A percentile compares a stretch with the other conserved stretches of the same genome.
These are phyloP conservation scores for Oryzias javanicus DNA, from an alignment of 2,113 vertebrate species.

Conservation along the genomic window DNA sequence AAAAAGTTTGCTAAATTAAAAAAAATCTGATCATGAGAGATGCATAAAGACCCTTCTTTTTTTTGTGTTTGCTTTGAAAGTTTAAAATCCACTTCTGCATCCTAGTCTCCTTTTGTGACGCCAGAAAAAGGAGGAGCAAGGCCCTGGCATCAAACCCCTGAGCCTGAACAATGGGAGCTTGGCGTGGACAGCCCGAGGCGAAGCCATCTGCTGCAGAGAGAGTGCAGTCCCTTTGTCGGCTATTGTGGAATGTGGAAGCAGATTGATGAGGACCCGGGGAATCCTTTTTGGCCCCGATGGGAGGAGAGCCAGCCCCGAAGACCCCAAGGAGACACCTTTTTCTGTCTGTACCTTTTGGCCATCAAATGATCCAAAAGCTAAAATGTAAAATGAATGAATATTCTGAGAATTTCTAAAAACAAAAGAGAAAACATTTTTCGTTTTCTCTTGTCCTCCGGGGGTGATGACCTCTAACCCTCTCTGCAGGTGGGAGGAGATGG, in stretches of 20 bases:
- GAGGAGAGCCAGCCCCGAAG: conserved; percentile 21
- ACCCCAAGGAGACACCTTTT: conserved; percentile 47
- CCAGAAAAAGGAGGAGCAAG: conserved; percentile 47
- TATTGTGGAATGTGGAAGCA: conserved; percentile 76
- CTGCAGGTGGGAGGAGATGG: conserved; percentile 74
- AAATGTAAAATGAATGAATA: conserved; percentile 17
- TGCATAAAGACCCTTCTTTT: background rate
- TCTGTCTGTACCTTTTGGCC: conserved; percentile 24
- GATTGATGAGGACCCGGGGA: conserved; percentile 71
- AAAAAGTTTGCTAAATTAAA: background rate
- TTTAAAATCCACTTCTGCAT: conserved; percentile 34
- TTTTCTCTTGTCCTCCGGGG: conserved; percentile 4
- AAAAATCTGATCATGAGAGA: background rate
- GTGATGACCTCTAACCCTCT: conserved; percentile 66
- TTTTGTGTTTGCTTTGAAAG: background rate
- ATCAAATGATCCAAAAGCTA: conserved; percentile 20
- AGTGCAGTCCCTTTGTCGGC: conserved; percentile 73
- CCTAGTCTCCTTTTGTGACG: conserved; percentile 37
- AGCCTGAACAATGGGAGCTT: conserved; percentile 71
- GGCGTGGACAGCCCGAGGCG: conserved; percentile 71
- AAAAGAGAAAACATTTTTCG: background rate
- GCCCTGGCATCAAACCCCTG: conserved; percentile 51
- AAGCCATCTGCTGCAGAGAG: conserved; percentile 75
- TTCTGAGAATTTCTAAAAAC: conserved; percentile 6
- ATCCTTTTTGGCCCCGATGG: conserved; percentile 65